Conservation (phyloP, 2,113 vertebrate species). For the Varanus salvator region DNA sequence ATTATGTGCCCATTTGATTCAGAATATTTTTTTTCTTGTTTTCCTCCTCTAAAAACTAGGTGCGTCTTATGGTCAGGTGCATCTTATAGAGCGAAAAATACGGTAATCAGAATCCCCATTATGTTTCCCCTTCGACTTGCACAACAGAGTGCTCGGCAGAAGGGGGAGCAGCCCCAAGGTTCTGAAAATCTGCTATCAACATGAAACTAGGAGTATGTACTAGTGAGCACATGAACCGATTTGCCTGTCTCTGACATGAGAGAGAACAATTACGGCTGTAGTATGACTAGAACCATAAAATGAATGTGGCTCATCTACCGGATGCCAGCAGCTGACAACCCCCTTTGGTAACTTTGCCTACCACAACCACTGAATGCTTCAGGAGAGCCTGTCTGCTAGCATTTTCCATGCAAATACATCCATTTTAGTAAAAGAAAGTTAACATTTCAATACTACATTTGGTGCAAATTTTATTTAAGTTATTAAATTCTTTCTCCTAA, state of each 20-base stretch:
- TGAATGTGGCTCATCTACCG: not conserved
- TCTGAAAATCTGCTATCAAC: not conserved
- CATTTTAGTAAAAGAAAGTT: not conserved
- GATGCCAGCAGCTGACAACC: not conserved
- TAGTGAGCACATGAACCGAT: not conserved
- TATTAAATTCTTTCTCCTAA: conserved; percentile 21
- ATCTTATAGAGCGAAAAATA: too few species aligned
- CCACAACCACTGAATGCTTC: not conserved
- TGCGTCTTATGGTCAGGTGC: too few species aligned
- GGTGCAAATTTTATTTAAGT: fast-evolving
- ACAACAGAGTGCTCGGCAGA: not conserved
- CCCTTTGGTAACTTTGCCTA: not conserved
- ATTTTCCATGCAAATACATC: not conserved
- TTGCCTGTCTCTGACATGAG: not conserved
- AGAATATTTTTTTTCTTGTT: too few species aligned
- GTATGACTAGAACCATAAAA: not conserved
- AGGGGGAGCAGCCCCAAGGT: not conserved
- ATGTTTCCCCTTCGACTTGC: not conserved
- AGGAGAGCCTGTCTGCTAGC: not conserved
- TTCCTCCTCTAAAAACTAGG: too few species aligned
- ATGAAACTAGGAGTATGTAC: not conserved
- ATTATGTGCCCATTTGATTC: too few species aligned
- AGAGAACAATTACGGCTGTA: not conserved
- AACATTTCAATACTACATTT: not conserved
- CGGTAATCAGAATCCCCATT: not conserved